Evolutionary conservation across 1,140 invertebrate genomes (phyloP).

Genomic region (Drosophila sucinea): DNA sequence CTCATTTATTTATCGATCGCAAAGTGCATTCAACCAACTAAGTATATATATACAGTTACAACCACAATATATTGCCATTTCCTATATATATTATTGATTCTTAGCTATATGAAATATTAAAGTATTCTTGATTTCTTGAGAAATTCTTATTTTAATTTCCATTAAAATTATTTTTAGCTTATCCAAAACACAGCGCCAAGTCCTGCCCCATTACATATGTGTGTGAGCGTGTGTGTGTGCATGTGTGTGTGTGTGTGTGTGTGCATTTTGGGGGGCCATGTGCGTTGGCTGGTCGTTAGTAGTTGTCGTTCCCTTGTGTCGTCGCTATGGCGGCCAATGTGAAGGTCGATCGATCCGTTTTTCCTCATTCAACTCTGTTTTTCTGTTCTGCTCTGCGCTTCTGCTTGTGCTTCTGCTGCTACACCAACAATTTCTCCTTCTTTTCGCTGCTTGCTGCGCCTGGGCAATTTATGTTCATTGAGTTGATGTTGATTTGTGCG

Average conservation of each 20-base stretch:
- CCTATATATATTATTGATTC: too few relatives aligned
- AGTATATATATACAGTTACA: too few relatives aligned
- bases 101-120: too few relatives aligned
- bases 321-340: conserved; percentile 72
- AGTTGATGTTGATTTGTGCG: conserved; percentile 77
- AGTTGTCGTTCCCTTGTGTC: conserved; percentile 15
- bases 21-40: too few relatives aligned
- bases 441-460: conserved; percentile 1
- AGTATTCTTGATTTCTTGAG: background rate
- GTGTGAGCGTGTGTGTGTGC: background rate
- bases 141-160: conserved; percentile 17
- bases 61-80: too few relatives aligned
- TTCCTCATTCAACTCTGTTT: conserved; percentile 10
- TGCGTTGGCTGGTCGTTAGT: conserved; percentile 48
- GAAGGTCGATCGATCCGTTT: conserved; percentile 72
- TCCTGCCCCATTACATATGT: conserved; percentile 15
- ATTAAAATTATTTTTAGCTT: conserved; percentile 7
- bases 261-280: conserved; percentile 57
- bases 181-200: background rate
- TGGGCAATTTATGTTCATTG: conserved; percentile 77
- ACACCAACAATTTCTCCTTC: background rate
- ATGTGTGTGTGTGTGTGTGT: conserved; percentile 20
- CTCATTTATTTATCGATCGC: too few relatives aligned
- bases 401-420: background rate
- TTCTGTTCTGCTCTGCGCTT: background rate